A percentile compares a stretch with the other conserved stretches of the same genome.
Evolutionary conservation across 2,797 vertebrate species (phyloP).

Genomic region (Cyclura pinguis): DNA sequence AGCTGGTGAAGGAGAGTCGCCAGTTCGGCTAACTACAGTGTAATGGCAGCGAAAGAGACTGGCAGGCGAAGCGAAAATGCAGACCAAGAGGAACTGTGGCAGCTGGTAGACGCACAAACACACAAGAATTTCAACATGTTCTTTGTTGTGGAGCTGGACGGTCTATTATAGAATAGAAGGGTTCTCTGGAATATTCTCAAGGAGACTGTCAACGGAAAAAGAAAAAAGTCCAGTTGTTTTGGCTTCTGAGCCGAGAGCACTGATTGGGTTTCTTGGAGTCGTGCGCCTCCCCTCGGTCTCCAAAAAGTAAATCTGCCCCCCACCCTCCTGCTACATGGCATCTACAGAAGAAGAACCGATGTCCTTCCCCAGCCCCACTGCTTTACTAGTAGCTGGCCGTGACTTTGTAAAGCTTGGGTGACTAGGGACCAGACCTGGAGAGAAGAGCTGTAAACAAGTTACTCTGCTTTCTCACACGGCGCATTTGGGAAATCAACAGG

Average conservation of each 20-base stretch:
- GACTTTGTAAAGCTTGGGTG: no score
- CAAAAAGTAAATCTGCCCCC: background rate
- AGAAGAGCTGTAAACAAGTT: fast-evolving
- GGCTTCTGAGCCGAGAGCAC: background rate
- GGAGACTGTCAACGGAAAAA: background rate
- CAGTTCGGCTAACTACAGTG: background rate
- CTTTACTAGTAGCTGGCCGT: background rate
- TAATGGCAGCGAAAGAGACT: constrained; percentile 22
- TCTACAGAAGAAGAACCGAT: fast-evolving
- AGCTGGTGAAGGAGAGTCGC: background rate
- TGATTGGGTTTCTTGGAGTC: constrained; percentile 22
- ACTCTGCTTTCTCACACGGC: fast-evolving
- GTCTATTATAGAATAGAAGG: constrained; percentile 20
- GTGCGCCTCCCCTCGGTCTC: background rate
- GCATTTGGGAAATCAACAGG: background rate
- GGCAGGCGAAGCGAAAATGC: background rate
- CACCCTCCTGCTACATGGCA: background rate
- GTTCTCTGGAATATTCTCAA: constrained; percentile 28
- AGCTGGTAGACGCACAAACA: background rate
- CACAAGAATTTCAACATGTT: constrained; percentile 30
- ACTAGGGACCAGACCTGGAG: fast-evolving
- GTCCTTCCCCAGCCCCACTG: background rate
- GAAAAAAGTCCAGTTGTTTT: constrained; percentile 6
- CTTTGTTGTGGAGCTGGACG: constrained; percentile 1
- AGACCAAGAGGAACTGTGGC: background rate